phyloP scores from a whole-genome alignment of 64 coral and sea anemone species.

The Montipora foliosa region DNA sequence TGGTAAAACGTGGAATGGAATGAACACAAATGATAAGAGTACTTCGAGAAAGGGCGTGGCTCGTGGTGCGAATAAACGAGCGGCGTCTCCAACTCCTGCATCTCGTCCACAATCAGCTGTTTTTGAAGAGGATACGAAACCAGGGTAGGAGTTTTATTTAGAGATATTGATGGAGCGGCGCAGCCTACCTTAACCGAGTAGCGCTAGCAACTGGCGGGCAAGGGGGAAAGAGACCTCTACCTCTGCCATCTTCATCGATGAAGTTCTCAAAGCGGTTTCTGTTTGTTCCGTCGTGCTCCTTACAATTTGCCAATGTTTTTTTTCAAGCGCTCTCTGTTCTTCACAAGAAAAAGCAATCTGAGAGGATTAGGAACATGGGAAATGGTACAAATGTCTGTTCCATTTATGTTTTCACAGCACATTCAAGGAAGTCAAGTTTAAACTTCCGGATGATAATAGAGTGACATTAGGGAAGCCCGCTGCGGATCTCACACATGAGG shows the following conservation, averaged over 20 bases:
- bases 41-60: background rate
- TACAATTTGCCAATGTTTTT: no score
- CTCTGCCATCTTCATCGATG: no score
- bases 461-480: constrained; percentile 39
- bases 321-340: no score
- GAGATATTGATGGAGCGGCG: background rate
- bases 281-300: no score
- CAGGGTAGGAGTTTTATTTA: background rate
- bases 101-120: background rate
- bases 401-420: background rate
- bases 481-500: constrained; percentile 50
- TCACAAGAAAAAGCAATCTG: no score
- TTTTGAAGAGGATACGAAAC: constrained; percentile 15
- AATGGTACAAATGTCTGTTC: background rate
- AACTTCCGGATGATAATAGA: constrained; percentile 78
- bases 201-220: no score
- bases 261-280: no score
- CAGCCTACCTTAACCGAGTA: no score
- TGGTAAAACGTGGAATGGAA: no score
- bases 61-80: constrained; percentile 3
- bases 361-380: no score
- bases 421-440: constrained; percentile 93
- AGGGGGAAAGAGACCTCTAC: no score
- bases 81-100: background rate
- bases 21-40: background rate